These are phyloP conservation scores for Zygothrica quintamaculata DNA, from an alignment of 2,888 invertebrate genomes.

Conservation along the genomic window DNA sequence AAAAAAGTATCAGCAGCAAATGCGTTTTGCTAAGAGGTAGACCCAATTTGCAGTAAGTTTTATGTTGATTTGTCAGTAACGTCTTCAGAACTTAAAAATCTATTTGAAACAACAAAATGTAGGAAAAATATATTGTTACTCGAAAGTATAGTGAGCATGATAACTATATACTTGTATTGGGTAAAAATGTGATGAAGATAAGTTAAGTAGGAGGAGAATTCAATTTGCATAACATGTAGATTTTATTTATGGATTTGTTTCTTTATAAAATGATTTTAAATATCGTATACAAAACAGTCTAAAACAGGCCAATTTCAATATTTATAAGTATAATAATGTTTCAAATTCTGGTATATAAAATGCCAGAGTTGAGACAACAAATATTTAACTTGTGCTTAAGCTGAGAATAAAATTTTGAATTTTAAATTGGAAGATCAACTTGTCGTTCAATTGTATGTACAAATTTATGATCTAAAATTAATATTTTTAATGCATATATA, in stretches of 20 bases:
- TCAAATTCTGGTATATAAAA: conserved; percentile 51
- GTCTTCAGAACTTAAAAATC: no score
- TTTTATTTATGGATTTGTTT: conserved; percentile 71
- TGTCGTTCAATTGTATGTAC: conserved; percentile 42
- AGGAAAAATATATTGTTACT: no score
- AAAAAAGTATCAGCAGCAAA: no score
- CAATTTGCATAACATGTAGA: conserved; percentile 70
- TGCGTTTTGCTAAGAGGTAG: no score
- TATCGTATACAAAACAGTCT: conserved; percentile 1
- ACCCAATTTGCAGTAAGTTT: no score
- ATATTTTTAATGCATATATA: conserved; percentile 17
- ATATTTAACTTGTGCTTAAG: conserved; percentile 16
- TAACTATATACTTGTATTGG: no score
- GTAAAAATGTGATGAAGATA: no score
- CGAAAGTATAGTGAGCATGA: no score
- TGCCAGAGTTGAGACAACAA: conserved; percentile 72
- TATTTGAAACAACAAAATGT: no score
- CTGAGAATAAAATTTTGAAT: conserved; percentile 23
- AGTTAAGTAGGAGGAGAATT: no score
- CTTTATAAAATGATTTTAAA: conserved; percentile 43
- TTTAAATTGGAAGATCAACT: conserved; percentile 43
- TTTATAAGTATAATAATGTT: conserved; percentile 44
- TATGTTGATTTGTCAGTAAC: no score
- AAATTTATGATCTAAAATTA: conserved; percentile 11
- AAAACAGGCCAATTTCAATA: conserved; percentile 38